phyloP scores from a whole-genome alignment of 2,888 invertebrate species.

The Drosophila lutescens region DNA sequence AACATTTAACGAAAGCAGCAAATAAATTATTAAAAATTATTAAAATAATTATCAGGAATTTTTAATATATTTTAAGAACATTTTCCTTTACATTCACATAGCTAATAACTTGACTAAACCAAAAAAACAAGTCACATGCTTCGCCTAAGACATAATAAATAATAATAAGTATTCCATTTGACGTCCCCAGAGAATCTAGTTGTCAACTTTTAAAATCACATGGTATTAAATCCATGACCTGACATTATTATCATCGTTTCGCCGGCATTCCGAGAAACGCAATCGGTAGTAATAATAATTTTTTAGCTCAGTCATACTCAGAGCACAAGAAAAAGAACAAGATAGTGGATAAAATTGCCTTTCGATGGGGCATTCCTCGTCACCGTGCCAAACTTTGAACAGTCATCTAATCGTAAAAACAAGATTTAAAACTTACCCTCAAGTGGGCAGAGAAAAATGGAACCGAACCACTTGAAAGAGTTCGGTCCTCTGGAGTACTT shows the following conservation, averaged over 20 bases:
- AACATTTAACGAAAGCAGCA: not conserved
- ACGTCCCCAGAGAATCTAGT: slow-evolving; percentile 11
- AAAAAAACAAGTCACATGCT: slow-evolving; percentile 11
- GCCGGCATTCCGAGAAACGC: slow-evolving; percentile 22
- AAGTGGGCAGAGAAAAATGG: slow-evolving; percentile 9
- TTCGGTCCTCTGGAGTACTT: slow-evolving; percentile 21
- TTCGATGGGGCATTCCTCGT: slow-evolving; percentile 24
- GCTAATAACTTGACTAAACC: not conserved
- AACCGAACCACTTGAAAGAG: slow-evolving; percentile 25
- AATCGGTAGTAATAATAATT: slow-evolving; percentile 2
- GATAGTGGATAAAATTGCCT: slow-evolving; percentile 14
- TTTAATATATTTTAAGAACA: not conserved
- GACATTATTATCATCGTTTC: slow-evolving; percentile 25
- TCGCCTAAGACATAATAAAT: slow-evolving; percentile 6
- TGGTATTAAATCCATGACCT: slow-evolving; percentile 19
- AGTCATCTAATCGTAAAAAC: slow-evolving; percentile 27
- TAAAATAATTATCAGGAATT: no score
- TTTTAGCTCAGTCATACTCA: not conserved
- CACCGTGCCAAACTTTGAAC: slow-evolving; percentile 6
- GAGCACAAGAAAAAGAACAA: no score
- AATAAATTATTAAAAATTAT: no score
- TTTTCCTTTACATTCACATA: no score
- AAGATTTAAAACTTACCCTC: slow-evolving; percentile 18
- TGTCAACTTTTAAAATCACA: slow-evolving; percentile 17
- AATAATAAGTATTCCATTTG: slow-evolving; percentile 20